Evolutionary conservation across 2,113 vertebrate species (phyloP).

Genomic region (Varanus salvator): DNA sequence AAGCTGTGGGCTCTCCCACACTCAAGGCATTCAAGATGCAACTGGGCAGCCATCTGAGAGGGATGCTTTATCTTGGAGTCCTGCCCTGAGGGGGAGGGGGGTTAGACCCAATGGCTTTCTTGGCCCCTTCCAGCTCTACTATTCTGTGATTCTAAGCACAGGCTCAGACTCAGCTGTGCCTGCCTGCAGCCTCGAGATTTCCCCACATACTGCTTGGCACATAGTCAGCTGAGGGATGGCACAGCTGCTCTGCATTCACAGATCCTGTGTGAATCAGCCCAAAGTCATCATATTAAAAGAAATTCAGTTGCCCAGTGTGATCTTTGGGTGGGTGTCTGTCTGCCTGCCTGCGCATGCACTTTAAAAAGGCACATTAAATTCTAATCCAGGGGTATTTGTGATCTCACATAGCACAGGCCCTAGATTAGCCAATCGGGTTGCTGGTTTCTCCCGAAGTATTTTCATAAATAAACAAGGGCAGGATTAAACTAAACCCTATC

Average conservation of each 20-base stretch:
- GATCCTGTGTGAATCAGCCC: neutral
- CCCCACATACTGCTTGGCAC: neutral
- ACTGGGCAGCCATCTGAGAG: no score
- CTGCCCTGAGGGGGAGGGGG: no score
- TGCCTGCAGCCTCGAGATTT: neutral
- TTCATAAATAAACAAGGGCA: constrained; percentile 47
- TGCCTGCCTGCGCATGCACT: neutral
- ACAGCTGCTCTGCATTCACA: neutral
- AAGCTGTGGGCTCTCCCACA: no score
- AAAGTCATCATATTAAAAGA: neutral
- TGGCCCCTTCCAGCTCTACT: no score
- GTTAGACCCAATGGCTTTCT: no score
- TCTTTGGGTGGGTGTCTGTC: neutral
- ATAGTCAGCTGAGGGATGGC: neutral
- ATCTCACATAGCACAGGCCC: constrained; percentile 11
- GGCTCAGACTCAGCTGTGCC: neutral
- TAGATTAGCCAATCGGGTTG: constrained; percentile 32
- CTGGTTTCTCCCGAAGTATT: constrained; percentile 19
- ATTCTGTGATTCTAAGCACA: neutral
- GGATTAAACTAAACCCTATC: constrained; percentile 61
- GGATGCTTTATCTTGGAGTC: no score
- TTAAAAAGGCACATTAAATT: constrained; percentile 34
- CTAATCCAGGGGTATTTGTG: neutral
- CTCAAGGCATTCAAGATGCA: no score
- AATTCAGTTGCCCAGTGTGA: neutral